phyloP scores from a whole-genome alignment of 2,113 vertebrate species.

The Manacus vitellinus region DNA sequence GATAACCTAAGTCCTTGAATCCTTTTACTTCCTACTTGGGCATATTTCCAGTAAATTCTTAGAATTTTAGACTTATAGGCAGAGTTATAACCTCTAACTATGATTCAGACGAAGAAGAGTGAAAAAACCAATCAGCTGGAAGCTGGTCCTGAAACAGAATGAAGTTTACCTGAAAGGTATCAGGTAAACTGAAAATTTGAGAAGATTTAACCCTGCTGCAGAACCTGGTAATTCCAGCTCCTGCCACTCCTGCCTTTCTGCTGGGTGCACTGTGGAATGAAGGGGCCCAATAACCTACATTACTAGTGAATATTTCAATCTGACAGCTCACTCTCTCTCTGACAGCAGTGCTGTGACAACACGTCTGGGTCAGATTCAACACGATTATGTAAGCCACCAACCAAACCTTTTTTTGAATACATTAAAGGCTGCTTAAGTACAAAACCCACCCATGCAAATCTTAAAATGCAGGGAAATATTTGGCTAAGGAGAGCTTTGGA shows the following conservation, averaged over 20 bases:
- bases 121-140: background rate
- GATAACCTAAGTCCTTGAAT: background rate
- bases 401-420: constrained; percentile 64
- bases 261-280: background rate
- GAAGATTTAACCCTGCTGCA: background rate
- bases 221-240: background rate
- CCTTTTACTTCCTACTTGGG: background rate
- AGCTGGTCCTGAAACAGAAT: background rate
- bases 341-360: constrained; percentile 68
- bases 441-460: constrained; percentile 67
- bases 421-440: constrained; percentile 65
- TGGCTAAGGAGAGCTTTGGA: constrained; percentile 60
- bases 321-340: constrained; percentile 63
- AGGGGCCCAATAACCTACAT: constrained; percentile 65
- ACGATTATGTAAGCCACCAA: constrained; percentile 69
- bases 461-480: constrained; percentile 67
- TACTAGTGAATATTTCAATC: constrained; percentile 47
- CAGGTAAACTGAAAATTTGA: background rate
- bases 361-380: constrained; percentile 67
- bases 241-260: background rate
- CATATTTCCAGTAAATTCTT: background rate
- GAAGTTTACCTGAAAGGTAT: background rate
- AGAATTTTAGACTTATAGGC: background rate
- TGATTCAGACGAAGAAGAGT: background rate
- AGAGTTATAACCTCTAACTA: background rate